These are phyloP conservation scores for Nothura maculosa DNA, from an alignment of 2,797 vertebrate genomes.

Conservation along the genomic window DNA sequence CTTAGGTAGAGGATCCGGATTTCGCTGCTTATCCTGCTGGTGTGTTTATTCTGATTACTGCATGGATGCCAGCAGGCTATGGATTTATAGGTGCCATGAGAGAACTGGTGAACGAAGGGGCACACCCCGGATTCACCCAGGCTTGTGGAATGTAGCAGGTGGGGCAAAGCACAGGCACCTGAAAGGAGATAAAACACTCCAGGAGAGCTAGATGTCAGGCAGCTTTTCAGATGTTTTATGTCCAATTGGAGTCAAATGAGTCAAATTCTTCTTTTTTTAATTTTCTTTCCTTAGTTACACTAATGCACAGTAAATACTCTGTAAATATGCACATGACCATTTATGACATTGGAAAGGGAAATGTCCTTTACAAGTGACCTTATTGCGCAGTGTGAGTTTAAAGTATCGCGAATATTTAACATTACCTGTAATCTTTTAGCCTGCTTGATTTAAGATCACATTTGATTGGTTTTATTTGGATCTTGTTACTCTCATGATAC, in stretches of 20 bases:
- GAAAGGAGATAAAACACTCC: background rate
- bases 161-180: background rate
- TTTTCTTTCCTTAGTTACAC: background rate
- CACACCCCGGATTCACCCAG: background rate
- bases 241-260: constrained; percentile 1
- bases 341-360: background rate
- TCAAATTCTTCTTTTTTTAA: background rate
- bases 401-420: background rate
- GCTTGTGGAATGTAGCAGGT: background rate
- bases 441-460: background rate
- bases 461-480: background rate
- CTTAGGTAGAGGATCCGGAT: background rate
- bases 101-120: background rate
- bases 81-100: background rate
- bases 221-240: background rate
- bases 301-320: background rate
- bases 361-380: background rate
- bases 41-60: background rate
- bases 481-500: background rate
- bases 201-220: background rate
- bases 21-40: background rate
- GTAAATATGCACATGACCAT: background rate
- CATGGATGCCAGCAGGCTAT: background rate
- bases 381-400: background rate
- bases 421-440: background rate